Evolutionary conservation across 2,113 vertebrate species (phyloP).

Genomic region (Tapirus terrestris): DNA sequence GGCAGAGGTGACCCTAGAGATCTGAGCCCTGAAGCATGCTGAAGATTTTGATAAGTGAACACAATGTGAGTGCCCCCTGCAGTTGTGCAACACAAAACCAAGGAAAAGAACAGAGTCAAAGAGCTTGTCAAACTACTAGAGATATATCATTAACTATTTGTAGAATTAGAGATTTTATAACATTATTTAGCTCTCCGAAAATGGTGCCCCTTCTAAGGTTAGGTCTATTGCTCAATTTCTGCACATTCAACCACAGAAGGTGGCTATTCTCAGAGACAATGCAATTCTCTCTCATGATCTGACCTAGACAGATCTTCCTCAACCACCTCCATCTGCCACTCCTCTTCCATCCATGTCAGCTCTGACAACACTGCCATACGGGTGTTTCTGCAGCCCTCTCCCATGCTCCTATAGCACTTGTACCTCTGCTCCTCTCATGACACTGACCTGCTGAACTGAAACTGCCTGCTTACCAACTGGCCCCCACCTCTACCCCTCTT

Average conservation of each 20-base stretch:
- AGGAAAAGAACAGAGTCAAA: not conserved
- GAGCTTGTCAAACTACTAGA: not conserved
- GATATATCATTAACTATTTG: not conserved
- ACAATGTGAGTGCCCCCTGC: not conserved
- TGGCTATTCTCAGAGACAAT: not conserved
- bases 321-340: not conserved
- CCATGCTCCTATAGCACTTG: not conserved
- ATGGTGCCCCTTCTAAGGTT: not conserved
- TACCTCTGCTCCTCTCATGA: not conserved
- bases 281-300: not conserved
- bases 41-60: not conserved
- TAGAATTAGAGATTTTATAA: not conserved
- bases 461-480: not conserved
- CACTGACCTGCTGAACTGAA: not conserved
- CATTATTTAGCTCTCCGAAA: not conserved
- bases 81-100: not conserved
- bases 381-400: not conserved
- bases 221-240: not conserved
- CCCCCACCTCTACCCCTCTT: not conserved
- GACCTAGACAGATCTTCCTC: not conserved
- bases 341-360: rapidly evolving
- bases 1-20: not conserved
- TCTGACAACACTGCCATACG: not conserved
- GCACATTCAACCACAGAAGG: not conserved
- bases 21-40: not conserved